Percentiles rank a stretch among this genome's conserved stretches.
Evolutionary conservation across 2,113 vertebrate genomes (phyloP).

Genomic region (Promerops cafer): DNA sequence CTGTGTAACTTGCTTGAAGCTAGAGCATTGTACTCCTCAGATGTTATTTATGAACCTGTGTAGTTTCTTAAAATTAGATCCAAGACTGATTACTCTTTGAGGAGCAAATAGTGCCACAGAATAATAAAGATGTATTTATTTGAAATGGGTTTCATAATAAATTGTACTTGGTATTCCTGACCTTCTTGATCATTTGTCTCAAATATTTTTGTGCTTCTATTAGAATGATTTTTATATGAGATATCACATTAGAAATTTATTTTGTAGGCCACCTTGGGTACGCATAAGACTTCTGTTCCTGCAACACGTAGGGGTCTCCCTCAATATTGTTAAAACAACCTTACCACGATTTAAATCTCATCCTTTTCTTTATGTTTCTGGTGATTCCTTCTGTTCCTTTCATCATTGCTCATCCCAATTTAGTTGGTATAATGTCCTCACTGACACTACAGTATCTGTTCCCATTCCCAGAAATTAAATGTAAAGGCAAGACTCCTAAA

Average conservation of each 20-base stretch:
- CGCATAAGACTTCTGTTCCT: not conserved
- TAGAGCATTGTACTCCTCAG: not conserved
- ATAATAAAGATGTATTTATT: not conserved
- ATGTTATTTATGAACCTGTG: not conserved
- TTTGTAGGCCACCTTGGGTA: not conserved
- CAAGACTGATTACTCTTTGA: not conserved
- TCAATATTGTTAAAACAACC: not conserved
- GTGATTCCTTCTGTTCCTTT: not conserved
- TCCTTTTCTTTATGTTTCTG: not conserved
- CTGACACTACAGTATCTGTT: not conserved
- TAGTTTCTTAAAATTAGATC: not conserved
- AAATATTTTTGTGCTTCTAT: not conserved
- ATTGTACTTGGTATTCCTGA: not conserved
- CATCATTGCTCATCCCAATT: not conserved
- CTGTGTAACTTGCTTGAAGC: not conserved
- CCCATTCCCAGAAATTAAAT: not conserved
- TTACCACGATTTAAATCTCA: not conserved
- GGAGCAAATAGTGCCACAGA: not conserved
- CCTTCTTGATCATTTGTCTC: not conserved
- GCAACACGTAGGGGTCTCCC: not conserved
- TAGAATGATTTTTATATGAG: not conserved
- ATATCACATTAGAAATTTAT: not conserved
- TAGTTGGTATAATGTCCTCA: not conserved
- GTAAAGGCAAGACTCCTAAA: not conserved
- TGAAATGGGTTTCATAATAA: not conserved